Base-by-base conservation (phyloP, 1,140 invertebrate genomes). In the Brachionus rotundiformis region DNA sequence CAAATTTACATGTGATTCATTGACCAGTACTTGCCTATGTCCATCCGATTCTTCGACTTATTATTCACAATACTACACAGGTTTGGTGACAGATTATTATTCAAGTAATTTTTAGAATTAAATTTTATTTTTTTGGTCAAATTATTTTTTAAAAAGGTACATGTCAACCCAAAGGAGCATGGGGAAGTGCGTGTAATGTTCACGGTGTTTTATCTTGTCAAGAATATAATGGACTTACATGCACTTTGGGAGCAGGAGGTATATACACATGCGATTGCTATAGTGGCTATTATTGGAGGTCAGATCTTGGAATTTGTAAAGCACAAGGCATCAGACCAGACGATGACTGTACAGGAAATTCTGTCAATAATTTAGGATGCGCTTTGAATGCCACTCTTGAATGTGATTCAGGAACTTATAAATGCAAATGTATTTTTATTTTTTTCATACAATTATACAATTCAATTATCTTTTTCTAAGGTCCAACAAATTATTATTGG, bases 381-480 rank as follows among this genome's bases (percentile, higher is more conserved):
- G n/a, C n/a, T 19, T 13, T 41, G 33, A 79, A 79, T 31, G 29
- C 76, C 6, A 59, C 7, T 59, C 47, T 79, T 36, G 16, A 25
- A 54, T 79, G 76, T 39, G 41, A 77, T 33, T 4, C 36, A 16
- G 3, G 27, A 54, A 59, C 16, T 23, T 11, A 16, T 11, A 19
- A 59, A 59, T 79, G 76, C 47, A 41, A 23, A 33, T 79, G 76
- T 79, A 79, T 13, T n/a, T n/a, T n/a, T n/a, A n/a, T n/a, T n/a
- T n/a, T n/a, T n/a, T n/a, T n/a, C n/a, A n/a, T n/a, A n/a, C n/a
- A n/a, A n/a, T n/a, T n/a, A n/a, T n/a, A n/a, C n/a, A n/a, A n/a
- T n/a, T n/a, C n/a, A n/a, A n/a, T n/a, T 19, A 27, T 31, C 11
- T 11, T 77, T 31, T 54, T 27, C 11, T 27, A 25, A 77, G 76